Evolutionary conservation across 1,140 invertebrate genomes (phyloP).

Genomic region (Rhizoglyphus robini): DNA sequence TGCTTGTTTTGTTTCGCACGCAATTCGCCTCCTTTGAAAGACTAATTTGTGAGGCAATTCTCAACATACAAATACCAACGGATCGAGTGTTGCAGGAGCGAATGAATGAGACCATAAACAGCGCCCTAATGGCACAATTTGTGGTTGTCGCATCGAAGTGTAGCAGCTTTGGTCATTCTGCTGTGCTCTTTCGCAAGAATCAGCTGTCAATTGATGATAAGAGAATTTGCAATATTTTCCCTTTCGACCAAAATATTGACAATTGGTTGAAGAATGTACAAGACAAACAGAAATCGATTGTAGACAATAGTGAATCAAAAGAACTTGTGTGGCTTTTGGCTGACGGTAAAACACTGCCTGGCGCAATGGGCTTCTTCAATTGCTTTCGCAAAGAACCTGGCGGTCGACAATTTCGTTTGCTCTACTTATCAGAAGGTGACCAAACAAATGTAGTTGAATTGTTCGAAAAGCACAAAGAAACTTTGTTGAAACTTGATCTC

Average conservation of each 20-base stretch:
- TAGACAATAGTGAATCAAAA: not conserved
- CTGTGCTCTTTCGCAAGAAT: too few relatives aligned
- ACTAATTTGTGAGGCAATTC: not conserved
- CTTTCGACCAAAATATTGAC: too few relatives aligned
- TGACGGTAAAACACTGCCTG: too few relatives aligned
- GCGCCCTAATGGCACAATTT: too few relatives aligned
- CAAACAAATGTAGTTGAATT: not conserved
- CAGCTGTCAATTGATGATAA: too few relatives aligned
- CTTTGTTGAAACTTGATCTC: constrained; percentile 54
- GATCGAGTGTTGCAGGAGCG: too few relatives aligned
- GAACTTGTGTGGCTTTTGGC: constrained; percentile 47
- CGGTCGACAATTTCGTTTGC: constrained; percentile 50
- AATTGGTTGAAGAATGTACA: not conserved
- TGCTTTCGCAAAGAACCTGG: constrained; percentile 71
- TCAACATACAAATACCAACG: too few relatives aligned
- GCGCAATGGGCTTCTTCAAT: constrained; percentile 67
- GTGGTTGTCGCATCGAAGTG: too few relatives aligned
- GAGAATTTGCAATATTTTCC: too few relatives aligned
- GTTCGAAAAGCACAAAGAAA: constrained; percentile 28
- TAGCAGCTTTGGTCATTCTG: too few relatives aligned
- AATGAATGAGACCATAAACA: too few relatives aligned
- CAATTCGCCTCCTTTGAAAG: not conserved
- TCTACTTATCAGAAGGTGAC: constrained; percentile 16
- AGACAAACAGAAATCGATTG: not conserved
- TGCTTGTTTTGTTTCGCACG: not conserved